phyloP scores from a whole-genome alignment of 1,140 invertebrate species.

The Mycetomoellerius zeteki region DNA sequence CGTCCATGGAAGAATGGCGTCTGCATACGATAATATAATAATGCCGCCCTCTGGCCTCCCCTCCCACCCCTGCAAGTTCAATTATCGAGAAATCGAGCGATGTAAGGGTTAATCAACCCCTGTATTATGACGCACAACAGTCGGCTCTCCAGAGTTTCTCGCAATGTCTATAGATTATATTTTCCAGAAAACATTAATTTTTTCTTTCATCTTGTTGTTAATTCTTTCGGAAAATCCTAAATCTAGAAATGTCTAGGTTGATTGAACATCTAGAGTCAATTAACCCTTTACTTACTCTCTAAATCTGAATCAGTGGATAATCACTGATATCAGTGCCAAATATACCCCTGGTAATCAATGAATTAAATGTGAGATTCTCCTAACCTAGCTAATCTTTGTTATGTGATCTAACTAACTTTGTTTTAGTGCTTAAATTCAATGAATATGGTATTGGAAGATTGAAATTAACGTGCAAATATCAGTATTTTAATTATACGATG shows the following conservation, averaged over 20 bases:
- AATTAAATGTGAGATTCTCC: no score
- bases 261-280: neutral
- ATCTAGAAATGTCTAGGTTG: neutral
- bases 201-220: neutral
- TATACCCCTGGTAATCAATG: no score
- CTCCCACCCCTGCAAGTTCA: constrained; percentile 9
- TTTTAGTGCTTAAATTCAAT: no score
- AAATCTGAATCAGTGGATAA: no score
- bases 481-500: no score
- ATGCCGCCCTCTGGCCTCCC: neutral
- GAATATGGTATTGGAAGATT: no score
- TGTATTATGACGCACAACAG: neutral
- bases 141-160: neutral
- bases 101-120: constrained; percentile 32
- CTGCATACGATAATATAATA: constrained; percentile 58
- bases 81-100: neutral
- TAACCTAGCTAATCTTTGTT: no score
- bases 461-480: no score
- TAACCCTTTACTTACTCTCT: no score
- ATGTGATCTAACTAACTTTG: no score
- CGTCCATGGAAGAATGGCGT: constrained; percentile 29
- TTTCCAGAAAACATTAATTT: no score
- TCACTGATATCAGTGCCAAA: no score
- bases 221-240: neutral
- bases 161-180: neutral